Base-by-base conservation (phyloP, 2,113 vertebrate species). In the Corythaixoides concolor region DNA sequence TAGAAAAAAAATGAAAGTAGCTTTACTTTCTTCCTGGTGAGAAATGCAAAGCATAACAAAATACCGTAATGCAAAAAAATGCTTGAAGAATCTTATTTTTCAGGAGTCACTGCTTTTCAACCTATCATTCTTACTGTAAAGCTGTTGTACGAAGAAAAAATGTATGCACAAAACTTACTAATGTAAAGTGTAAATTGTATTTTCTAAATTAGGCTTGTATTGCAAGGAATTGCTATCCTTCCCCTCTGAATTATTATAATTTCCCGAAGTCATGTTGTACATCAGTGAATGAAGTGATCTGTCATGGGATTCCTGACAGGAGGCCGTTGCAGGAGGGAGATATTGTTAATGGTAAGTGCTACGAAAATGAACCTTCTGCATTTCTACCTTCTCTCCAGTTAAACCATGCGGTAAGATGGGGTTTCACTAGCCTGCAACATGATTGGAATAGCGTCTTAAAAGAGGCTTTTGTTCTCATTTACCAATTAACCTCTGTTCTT, bases 191-290 rank as follows among this genome's bases (percentile, higher is more conserved):
- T 95, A 74, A 89, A 85, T 64, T 85, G 7, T 95, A 1, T 95
- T 53, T 97, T 92, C 90, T 85, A 79, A n/a, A 91, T 93, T 92
- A 99, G 99, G 99, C 99, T 84, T 99, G 99, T 89, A 99, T 98
- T 96, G 98, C 99, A 66, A 99, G 99, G 97, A 99, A 99, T 93
- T 99, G 99, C 97, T 99, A 99, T 96, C 99, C 99, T 72, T 99
- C 99, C 58, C 99, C 99, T 50, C 97, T 99, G 95, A 99, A 99
- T 98, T 99, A 99, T 93, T 99, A 99, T 97, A 99, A 99, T 98
- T 99, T 99, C 80, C 99, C 99, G 13, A 99, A 99, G 97, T 99
- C 99, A 4, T 99, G 99, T 98, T 99, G 99, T 97, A 99, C 99
- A 2, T 99, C 99, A 56, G 99, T 99, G 94, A 99, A 99, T 77